A percentile compares a stretch with the other conserved stretches of the same genome.
Conservation (phyloP, 2,797 vertebrate genomes). For the Leptoclinus maculatus region DNA sequence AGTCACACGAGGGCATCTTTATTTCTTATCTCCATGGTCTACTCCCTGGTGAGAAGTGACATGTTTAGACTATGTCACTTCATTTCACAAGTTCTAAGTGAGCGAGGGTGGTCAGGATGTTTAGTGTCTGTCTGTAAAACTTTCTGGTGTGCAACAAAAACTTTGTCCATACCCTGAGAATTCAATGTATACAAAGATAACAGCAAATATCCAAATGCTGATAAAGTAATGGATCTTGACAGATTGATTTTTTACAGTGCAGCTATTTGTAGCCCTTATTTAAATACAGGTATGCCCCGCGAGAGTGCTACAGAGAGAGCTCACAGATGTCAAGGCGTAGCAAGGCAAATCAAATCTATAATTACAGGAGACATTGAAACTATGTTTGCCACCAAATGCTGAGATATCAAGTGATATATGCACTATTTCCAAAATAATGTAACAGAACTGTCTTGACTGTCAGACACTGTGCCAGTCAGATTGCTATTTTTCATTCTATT, state of each 20-base stretch:
- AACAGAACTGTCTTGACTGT: conserved; percentile 45
- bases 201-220: neutral
- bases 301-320: conserved; percentile 30
- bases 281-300: conserved; percentile 27
- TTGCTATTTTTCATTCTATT: conserved; percentile 48
- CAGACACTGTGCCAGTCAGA: conserved; percentile 31
- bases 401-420: conserved; percentile 34
- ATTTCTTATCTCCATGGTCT: neutral
- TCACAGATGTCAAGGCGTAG: conserved; percentile 53
- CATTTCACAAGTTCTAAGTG: neutral
- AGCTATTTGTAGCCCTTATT: conserved; percentile 13
- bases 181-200: neutral
- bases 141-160: neutral
- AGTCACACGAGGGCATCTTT: neutral
- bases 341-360: conserved; percentile 56
- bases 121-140: neutral
- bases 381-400: conserved; percentile 41
- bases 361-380: conserved; percentile 64
- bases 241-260: conserved; percentile 3
- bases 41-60: neutral
- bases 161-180: neutral
- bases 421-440: conserved; percentile 45
- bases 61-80: neutral
- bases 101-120: neutral
- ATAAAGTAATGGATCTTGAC: neutral